A percentile compares a stretch with the other conserved stretches of the same genome.
These are phyloP conservation scores for Adelognathus sp. DNA, from an alignment of 2,888 invertebrate species.

Conservation along the genomic window DNA sequence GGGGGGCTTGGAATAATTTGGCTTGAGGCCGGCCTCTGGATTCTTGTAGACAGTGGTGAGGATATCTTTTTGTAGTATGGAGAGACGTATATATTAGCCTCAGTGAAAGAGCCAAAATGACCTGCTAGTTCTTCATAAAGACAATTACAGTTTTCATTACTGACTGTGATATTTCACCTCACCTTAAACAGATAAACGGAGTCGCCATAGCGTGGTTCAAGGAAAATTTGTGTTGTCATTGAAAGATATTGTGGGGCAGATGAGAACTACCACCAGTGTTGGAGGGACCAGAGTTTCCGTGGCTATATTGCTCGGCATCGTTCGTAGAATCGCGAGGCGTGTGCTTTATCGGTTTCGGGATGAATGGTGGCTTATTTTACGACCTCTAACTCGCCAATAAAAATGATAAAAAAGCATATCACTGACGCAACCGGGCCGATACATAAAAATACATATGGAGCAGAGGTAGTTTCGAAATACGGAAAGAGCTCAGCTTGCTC, in stretches of 20 bases:
- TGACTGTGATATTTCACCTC: too few relatives aligned
- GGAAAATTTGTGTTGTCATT: conserved; percentile 43
- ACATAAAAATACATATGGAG: conserved; percentile 74
- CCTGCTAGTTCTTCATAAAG: too few relatives aligned
- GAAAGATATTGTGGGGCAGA: conserved; percentile 40
- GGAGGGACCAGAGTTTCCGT: conserved; percentile 2
- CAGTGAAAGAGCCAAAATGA: too few relatives aligned
- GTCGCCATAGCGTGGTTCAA: conserved; percentile 6
- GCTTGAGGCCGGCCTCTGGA: too few relatives aligned
- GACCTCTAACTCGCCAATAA: conserved; percentile 76
- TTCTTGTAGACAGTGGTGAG: too few relatives aligned
- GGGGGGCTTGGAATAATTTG: too few relatives aligned
- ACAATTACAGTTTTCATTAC: too few relatives aligned
- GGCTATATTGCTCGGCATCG: background rate
- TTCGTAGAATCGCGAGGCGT: conserved; percentile 64
- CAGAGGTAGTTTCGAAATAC: conserved; percentile 52
- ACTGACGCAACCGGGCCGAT: conserved; percentile 70
- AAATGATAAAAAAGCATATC: conserved; percentile 79
- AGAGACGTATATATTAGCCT: too few relatives aligned
- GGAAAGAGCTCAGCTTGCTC: conserved; percentile 26
- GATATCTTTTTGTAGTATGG: too few relatives aligned
- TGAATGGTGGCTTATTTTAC: conserved; percentile 77
- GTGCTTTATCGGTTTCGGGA: conserved; percentile 77
- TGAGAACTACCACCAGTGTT: conserved; percentile 41
- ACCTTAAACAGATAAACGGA: too few relatives aligned